phyloP scores from a whole-genome alignment of 2,797 vertebrate genomes.

The Tragelaphus oryx region DNA sequence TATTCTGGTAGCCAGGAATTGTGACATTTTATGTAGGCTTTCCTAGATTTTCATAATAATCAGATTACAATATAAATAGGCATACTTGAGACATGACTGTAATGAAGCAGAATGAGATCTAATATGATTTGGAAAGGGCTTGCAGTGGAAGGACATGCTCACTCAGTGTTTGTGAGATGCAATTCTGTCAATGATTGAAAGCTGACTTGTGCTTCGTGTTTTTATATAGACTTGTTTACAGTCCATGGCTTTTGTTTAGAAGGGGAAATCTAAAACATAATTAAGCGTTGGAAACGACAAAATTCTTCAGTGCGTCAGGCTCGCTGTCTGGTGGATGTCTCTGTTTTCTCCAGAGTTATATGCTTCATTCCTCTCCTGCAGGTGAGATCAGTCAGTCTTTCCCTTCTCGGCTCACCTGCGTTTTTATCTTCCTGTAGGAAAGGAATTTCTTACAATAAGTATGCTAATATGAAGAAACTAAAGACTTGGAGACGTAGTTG shows the following conservation, averaged over 20 bases:
- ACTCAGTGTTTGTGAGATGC: not conserved
- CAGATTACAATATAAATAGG: not conserved
- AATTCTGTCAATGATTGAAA: not conserved
- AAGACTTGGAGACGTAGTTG: not conserved
- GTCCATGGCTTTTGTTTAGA: not conserved
- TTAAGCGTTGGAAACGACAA: not conserved
- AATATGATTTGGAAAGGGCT: not conserved
- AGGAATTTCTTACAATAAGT: not conserved
- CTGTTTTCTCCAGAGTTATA: not conserved
- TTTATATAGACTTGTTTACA: not conserved
- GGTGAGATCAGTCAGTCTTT: not conserved
- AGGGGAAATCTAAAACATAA: not conserved
- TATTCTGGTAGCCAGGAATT: not conserved
- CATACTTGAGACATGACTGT: not conserved
- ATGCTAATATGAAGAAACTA: not conserved
- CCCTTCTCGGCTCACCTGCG: not conserved
- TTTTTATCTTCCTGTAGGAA: not conserved
- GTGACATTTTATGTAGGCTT: not conserved
- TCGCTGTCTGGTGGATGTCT: not conserved
- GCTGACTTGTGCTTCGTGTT: not conserved
- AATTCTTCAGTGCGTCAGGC: not conserved
- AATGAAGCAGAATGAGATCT: not conserved
- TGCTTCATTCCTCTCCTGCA: not conserved
- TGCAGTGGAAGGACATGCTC: fast-evolving
- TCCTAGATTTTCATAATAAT: not conserved